Evolutionary conservation across 2,888 invertebrate genomes (phyloP), one percentile per base, ranked within the genome.

Genomic region (Hypercompe scribonia): DNA sequence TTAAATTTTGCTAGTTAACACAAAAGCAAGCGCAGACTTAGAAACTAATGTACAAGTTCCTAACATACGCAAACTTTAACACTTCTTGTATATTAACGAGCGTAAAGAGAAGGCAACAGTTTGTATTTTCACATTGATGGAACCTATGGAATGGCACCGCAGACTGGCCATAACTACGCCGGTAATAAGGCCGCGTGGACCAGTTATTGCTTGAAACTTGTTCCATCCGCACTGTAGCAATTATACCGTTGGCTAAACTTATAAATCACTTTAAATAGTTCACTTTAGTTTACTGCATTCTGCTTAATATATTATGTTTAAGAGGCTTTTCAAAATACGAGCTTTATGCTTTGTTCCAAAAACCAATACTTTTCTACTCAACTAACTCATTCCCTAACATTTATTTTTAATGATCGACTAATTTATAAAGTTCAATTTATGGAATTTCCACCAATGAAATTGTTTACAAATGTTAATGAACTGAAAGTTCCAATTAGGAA

Each of bases 221-320:
- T 83, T 84, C 77, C 78, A 85, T 86, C 86, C 82, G 84, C 83
- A 88, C 88, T 88, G 86, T 87, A 87, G 90, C 90, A 92, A 91
- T 91, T 91, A 91, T 88, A 87, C 87, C 83, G 86, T 85, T 89
- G 78, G 83, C 87, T 87, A 88, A 88, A 86, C 89, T 89, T 89
- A 92, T 92, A 93, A 93, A 93, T 94, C 93, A 93, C 88, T 91
- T 90, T 90, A 89, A 91, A 92, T 90, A 90, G 86, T 86, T 85
- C 82, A 84, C 87, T 87, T 89, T 87, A 86, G 46, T 46, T 61
- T 68, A 70, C 88, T 91, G 93, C 93, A 92, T 82, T 92, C 92
- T 91, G 91, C 89, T 89, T 89, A 85, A 85, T 88, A 88, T 83
- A 83, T 63, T 46, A 76, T 34, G 68, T 72, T 74, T 73, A 42